A percentile compares a stretch with the other conserved stretches of the same genome.
phyloP scores from a whole-genome alignment of 2,113 vertebrate genomes.

The Guaruba guarouba region DNA sequence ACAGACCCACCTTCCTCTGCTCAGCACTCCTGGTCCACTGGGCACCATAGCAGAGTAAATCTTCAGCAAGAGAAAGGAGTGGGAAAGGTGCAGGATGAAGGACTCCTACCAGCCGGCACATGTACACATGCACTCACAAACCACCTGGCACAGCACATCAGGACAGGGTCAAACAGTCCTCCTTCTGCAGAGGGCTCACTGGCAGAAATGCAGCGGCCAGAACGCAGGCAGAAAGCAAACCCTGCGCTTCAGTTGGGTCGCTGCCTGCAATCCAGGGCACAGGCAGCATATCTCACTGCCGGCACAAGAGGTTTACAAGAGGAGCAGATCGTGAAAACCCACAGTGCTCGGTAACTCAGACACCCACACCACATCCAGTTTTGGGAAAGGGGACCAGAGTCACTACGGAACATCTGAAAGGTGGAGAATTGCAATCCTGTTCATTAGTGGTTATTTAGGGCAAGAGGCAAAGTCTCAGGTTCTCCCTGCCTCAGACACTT shows the following conservation, averaged over 20 bases:
- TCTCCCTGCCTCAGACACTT: not conserved
- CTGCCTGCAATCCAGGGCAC: not conserved
- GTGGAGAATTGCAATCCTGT: too few relatives aligned
- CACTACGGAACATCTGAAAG: not conserved
- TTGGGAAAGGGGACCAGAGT: not conserved
- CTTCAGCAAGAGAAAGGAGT: not conserved
- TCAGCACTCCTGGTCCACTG: accelerated
- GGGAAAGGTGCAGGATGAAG: not conserved
- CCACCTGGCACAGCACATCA: accelerated
- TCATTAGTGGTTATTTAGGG: not conserved
- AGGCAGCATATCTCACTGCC: accelerated
- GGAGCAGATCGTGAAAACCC: not conserved
- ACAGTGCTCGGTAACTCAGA: accelerated
- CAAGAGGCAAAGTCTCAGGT: not conserved
- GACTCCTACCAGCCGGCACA: not conserved
- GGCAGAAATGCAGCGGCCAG: not conserved
- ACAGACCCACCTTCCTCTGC: not conserved
- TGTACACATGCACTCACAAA: accelerated
- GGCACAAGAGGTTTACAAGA: not conserved
- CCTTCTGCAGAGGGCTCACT: not conserved
- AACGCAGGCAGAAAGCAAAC: accelerated
- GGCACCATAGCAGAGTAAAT: not conserved
- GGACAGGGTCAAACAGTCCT: too few relatives aligned
- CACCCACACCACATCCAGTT: not conserved
- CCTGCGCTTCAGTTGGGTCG: not conserved